A percentile compares a stretch with the other conserved stretches of the same genome.
Evolutionary conservation across 2,113 vertebrate species (phyloP).

Genomic region (Pampusana beccarii): DNA sequence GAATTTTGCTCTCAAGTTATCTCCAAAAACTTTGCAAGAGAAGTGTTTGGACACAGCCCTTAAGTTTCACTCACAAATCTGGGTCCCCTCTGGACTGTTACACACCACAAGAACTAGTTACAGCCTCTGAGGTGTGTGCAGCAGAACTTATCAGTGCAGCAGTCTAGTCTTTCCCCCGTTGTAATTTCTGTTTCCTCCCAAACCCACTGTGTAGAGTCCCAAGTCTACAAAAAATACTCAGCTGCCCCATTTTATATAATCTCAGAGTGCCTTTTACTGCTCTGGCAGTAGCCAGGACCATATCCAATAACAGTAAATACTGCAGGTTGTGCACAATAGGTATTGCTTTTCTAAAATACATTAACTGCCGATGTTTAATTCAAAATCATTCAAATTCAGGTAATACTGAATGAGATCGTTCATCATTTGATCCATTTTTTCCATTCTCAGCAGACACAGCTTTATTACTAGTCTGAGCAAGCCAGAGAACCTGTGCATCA

Average conservation of each 20-base stretch:
- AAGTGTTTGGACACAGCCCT: background rate
- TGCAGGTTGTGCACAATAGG: background rate
- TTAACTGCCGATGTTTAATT: constrained; percentile 36
- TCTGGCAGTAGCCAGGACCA: background rate
- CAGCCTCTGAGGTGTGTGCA: background rate
- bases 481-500: constrained; percentile 37
- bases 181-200: background rate
- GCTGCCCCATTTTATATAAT: background rate
- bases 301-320: background rate
- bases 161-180: background rate
- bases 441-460: background rate
- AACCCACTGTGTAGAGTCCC: background rate
- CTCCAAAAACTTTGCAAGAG: background rate
- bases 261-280: background rate
- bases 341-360: background rate
- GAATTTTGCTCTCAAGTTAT: background rate
- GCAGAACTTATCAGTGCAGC: background rate
- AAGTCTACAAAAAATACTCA: background rate
- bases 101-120: background rate
- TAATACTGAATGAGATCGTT: background rate
- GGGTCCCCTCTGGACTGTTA: background rate
- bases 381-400: background rate
- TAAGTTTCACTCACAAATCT: background rate
- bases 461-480: constrained; percentile 47
- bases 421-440: constrained; percentile 19